phyloP scores from a whole-genome alignment of 2,797 vertebrate genomes.

The Bufotes viridis region DNA sequence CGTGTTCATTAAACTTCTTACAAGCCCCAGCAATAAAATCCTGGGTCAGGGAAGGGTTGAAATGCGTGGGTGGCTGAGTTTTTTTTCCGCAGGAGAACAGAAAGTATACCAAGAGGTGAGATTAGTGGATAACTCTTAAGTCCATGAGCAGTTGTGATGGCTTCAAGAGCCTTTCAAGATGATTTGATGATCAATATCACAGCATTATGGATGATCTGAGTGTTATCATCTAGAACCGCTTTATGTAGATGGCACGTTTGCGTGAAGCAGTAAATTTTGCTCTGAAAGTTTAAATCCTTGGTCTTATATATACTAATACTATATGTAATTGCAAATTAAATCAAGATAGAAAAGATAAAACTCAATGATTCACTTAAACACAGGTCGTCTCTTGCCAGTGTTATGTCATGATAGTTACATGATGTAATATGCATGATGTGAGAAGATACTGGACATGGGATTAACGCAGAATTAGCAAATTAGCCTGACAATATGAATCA shows the following conservation, averaged over 20 bases:
- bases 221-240: not conserved
- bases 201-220: not conserved
- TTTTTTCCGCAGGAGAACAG: conserved; percentile 21
- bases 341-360: not conserved
- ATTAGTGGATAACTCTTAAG: conserved; percentile 15
- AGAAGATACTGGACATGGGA: not conserved
- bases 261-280: not conserved
- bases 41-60: not conserved
- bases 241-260: not conserved
- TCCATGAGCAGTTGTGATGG: not conserved
- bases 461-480: not conserved
- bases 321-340: not conserved
- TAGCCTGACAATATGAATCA: not conserved
- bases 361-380: not conserved
- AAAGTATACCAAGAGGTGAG: not conserved
- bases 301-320: not conserved
- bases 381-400: not conserved
- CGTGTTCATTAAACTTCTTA: conserved; percentile 30
- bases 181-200: conserved; percentile 16
- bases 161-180: conserved; percentile 16
- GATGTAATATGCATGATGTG: not conserved
- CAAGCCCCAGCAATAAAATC: not conserved
- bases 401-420: not conserved
- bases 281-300: not conserved
- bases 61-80: not conserved